Conservation (phyloP, 2,888 invertebrate species). For the Polymixis flavicincta region DNA sequence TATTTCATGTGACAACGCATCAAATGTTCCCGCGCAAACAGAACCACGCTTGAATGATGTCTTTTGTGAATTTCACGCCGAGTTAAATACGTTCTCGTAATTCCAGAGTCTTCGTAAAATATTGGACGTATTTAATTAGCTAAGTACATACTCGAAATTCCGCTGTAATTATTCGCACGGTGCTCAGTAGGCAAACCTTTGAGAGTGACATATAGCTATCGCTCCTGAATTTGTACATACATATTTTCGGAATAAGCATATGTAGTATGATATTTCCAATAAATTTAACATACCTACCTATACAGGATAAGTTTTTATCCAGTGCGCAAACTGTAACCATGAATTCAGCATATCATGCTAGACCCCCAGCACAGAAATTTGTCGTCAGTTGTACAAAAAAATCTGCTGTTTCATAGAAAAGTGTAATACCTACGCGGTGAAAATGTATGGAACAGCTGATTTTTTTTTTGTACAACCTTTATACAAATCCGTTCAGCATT, state of each 20-base stretch:
- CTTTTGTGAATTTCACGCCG: conserved; percentile 61
- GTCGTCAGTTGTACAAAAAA: too few relatives aligned
- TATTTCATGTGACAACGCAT: conserved; percentile 57
- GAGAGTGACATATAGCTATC: neutral
- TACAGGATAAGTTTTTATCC: too few relatives aligned
- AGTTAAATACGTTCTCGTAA: conserved; percentile 46
- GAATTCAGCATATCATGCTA: too few relatives aligned
- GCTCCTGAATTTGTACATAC: neutral
- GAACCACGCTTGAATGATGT: conserved; percentile 34
- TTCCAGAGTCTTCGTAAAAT: conserved; percentile 39
- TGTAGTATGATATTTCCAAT: neutral
- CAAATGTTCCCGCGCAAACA: conserved; percentile 43
- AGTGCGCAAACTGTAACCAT: too few relatives aligned
- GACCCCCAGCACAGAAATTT: too few relatives aligned
- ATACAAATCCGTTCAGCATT: too few relatives aligned
- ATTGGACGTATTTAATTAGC: conserved; percentile 43
- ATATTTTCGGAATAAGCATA: neutral
- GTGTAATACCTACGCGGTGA: too few relatives aligned
- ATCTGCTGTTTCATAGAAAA: too few relatives aligned
- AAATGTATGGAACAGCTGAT: too few relatives aligned
- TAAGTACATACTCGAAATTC: conserved; percentile 28
- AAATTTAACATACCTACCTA: neutral
- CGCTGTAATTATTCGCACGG: conserved; percentile 12
- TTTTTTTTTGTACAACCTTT: too few relatives aligned
- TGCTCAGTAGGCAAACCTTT: conserved; percentile 9